Evolutionary conservation across 2,888 invertebrate species (phyloP), one percentile per base, ranked within the genome.

Genomic region (Tetrapedia diversipes): DNA sequence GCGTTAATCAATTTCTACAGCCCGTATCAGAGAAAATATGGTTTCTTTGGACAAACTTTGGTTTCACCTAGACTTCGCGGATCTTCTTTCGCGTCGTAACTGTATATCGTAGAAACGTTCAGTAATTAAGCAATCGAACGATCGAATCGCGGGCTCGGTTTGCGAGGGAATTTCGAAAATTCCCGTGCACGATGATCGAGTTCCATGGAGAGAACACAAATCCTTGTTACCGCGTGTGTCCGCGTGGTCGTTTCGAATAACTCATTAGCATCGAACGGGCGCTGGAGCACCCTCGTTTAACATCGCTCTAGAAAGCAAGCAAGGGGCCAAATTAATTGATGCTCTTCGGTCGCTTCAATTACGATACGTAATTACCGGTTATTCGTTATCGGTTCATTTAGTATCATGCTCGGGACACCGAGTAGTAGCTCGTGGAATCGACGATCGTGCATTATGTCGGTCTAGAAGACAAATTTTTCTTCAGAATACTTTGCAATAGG

Each of bases 271-370:
- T 51, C 29, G 63, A 53, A 51, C 63, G 29, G 14, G 29, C 22
- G 27, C 19, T 39, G 14, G 70, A 64, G 70, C 39, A 65, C 56
- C 22, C 64, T 70, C 70, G 70, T 70, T 65, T 49, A 70, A n/a
- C 56, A 56, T 41, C 56, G 54, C 47, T 39, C 69, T 24, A 65
- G 65, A 51, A 64, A 41, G 51, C 63, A 64, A 47, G 39, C 65
- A 43, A 51, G 51, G 39, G 57, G 54, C 41, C 53, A 60, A 72
- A 61, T 61, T 69, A 69, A 73, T 73, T 34, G 54, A 61, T 47
- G 72, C 47, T 68, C 69, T 37, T 53, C 51, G 67, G 67, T 67
- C 67, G 49, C 59, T 72, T 73, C 71, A 59, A 73, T 73, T 68
- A 67, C 61, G 61, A 69, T 61, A 37, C 61, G 54, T 73, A 73